Evolutionary conservation across 2,888 invertebrate genomes (phyloP), one percentile per base, ranked within the genome.

Genomic region (Tridacna crocea): DNA sequence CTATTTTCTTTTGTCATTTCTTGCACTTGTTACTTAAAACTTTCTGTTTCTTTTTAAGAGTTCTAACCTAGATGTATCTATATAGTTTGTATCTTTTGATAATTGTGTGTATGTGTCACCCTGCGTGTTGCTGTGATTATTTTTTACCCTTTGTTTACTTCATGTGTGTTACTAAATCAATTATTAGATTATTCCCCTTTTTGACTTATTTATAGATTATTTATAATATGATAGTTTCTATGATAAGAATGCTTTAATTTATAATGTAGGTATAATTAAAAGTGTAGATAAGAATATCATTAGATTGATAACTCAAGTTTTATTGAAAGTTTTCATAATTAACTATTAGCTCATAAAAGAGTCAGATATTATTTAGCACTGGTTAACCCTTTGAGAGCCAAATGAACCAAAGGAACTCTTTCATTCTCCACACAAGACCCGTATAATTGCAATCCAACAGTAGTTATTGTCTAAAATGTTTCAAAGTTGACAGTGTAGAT

Each of bases 161-260:
- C 55, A 3, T 66, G 46, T 65, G 26, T 66, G 66, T 66, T 46
- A 8, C 36, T n/a, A n/a, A 36, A 46, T 46, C 8, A n/a, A 27
- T n/a, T 66, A 17, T 19, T 46, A 61, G 63, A 22, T 10, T 63
- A 46, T 74, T 13, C 47, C 60, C 13, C 13, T 12, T 61, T 74
- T 60, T 63, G 27, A 47, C n/a, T 48, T 74, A 74, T 74, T 74
- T 74, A 74, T 74, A 47, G 46, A 63, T 47, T 63, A 36, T 26
- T 63, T 26, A 63, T 22, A 63, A 63, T 11, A 26, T 22, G 15
- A 55, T 63, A 63, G 24, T 63, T 26, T 10, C 22, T 22, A 22
- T 63, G 19, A 58, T n/a, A 58, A 58, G 8, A 22, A 63, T 26
- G 63, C 63, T 6, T 22, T 26, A n/a, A 63, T 63, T 63, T 26